Conservation (phyloP, 2,888 invertebrate species). For the Xiphydria camelus region DNA sequence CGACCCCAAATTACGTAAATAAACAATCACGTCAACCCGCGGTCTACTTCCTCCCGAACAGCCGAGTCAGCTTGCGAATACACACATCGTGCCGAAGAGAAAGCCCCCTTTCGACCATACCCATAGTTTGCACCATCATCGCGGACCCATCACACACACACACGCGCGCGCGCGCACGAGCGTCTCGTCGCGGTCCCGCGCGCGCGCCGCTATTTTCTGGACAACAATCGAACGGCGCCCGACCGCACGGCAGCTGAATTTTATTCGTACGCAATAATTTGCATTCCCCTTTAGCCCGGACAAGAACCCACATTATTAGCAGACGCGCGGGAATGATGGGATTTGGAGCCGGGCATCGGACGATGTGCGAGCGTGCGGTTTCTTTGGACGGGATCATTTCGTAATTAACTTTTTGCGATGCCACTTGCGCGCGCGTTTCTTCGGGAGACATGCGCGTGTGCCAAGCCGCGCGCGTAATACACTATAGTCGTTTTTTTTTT, state of each 20-base stretch:
- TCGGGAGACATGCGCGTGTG: constrained; percentile 10
- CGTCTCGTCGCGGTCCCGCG: no score
- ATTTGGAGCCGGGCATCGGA: no score
- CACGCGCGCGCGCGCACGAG: no score
- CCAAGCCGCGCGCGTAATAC: constrained; percentile 11
- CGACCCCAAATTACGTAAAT: no score
- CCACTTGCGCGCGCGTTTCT: constrained; percentile 15
- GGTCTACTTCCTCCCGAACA: no score
- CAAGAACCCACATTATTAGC: constrained; percentile 52
- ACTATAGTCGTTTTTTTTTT: no score
- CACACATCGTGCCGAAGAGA: no score
- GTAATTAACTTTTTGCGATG: constrained; percentile 48
- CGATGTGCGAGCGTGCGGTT: constrained; percentile 32
- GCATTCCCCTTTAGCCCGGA: constrained; percentile 45
- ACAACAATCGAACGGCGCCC: constrained; percentile 4
- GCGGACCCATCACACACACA: no score
- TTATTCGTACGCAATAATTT: constrained; percentile 49
- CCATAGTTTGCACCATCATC: no score
- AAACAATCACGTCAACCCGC: no score
- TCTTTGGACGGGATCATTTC: constrained; percentile 40
- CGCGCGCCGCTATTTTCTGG: constrained; percentile 26
- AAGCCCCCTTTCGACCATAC: no score
- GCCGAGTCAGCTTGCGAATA: no score
- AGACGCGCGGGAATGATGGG: constrained; percentile 33
- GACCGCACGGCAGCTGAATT: constrained; percentile 42